Evolutionary conservation across 2,888 invertebrate genomes (phyloP).

Genomic region (Xestobium rufovillosum): DNA sequence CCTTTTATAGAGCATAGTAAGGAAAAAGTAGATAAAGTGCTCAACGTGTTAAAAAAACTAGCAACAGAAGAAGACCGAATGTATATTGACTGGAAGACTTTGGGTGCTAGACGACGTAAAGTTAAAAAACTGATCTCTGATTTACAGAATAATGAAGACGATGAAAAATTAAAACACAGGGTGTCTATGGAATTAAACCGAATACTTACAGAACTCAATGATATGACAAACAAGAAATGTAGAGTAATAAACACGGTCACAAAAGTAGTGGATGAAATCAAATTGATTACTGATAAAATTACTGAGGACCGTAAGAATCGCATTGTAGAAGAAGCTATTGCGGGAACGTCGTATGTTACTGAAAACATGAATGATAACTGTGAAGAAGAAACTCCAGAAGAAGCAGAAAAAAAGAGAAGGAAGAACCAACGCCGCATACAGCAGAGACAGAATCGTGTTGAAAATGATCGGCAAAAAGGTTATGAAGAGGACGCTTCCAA

Average conservation of each 20-base stretch:
- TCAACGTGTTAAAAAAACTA: conserved; percentile 28
- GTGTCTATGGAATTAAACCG: conserved; percentile 27
- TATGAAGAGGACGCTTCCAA: conserved; percentile 45
- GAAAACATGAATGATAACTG: not conserved
- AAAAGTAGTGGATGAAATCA: conserved; percentile 27
- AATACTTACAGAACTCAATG: conserved; percentile 27
- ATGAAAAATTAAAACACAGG: conserved; percentile 24
- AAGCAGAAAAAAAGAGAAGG: conserved; percentile 26
- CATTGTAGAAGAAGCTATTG: conserved; percentile 13
- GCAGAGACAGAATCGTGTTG: conserved; percentile 34
- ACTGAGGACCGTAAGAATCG: conserved; percentile 20
- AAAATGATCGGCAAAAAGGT: conserved; percentile 30
- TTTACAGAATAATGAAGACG: conserved; percentile 16
- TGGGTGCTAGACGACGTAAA: conserved; percentile 31
- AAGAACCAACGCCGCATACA: conserved; percentile 35
- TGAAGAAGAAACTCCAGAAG: conserved; percentile 10
- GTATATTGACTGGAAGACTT: conserved; percentile 29
- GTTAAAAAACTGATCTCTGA: conserved; percentile 29
- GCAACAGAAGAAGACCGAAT: conserved; percentile 29
- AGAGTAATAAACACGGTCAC: conserved; percentile 28
- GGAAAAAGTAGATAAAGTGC: conserved; percentile 27
- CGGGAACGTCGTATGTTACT: conserved; percentile 3
- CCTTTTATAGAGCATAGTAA: conserved; percentile 25
- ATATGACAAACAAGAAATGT: conserved; percentile 28
- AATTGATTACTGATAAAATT: conserved; percentile 28